Evolutionary conservation across 2,797 vertebrate genomes (phyloP).

Genomic region (Cichlasoma orientale): DNA sequence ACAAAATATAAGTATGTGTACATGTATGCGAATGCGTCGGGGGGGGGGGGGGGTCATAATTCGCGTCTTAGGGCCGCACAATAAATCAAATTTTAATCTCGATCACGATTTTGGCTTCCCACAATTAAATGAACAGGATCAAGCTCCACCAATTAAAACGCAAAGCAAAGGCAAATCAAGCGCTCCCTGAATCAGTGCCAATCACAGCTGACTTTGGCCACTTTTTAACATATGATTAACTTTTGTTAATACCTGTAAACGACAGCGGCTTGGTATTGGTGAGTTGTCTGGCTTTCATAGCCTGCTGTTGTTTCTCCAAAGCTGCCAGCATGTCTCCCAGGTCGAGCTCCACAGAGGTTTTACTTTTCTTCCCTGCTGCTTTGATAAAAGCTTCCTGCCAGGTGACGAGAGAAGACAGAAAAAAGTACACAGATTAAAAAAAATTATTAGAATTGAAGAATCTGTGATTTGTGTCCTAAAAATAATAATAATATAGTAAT

Average conservation of each 20-base stretch:
- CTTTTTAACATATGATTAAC: neutral
- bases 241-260: slow-evolving; percentile 82
- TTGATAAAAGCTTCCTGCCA: slow-evolving; percentile 94
- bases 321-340: slow-evolving; percentile 97
- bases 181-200: neutral
- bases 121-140: neutral
- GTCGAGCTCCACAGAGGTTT: slow-evolving; percentile 94
- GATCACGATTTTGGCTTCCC: neutral
- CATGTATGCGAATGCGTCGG: neutral
- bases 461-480: neutral
- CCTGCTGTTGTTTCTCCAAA: slow-evolving; percentile 95
- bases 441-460: neutral
- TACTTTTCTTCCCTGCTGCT: slow-evolving; percentile 96
- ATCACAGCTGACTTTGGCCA: neutral
- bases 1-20: neutral
- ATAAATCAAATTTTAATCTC: neutral
- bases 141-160: neutral
- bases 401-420: neutral
- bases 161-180: neutral
- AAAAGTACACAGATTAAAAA: neutral
- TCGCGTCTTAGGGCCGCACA: neutral
- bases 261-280: slow-evolving; percentile 94
- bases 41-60: neutral
- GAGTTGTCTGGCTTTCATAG: slow-evolving; percentile 94
- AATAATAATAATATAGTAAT: neutral